Evolutionary conservation across 2,888 invertebrate genomes (phyloP).

Genomic region (Drosophila hamatofila): DNA sequence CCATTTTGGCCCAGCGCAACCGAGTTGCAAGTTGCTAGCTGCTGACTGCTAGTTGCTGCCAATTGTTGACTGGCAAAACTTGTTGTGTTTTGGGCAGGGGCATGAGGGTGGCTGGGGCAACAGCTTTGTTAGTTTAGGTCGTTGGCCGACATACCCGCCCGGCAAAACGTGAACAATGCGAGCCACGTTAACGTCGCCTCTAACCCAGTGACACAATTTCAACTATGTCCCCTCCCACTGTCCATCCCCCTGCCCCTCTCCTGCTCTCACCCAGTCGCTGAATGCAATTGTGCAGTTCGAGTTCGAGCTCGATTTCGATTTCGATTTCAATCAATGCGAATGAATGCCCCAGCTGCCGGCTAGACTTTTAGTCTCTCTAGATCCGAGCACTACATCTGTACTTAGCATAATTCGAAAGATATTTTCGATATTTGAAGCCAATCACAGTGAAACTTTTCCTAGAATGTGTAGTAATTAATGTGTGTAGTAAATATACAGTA

Average conservation of each 20-base stretch:
- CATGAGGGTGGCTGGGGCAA: background rate
- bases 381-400: background rate
- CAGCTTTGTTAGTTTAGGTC: slow-evolving; percentile 19
- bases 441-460: no score
- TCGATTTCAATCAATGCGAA: slow-evolving; percentile 34
- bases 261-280: background rate
- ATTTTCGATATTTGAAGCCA: no score
- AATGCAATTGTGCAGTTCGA: slow-evolving; percentile 32
- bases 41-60: background rate
- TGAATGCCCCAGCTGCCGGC: background rate
- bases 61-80: slow-evolving; percentile 35
- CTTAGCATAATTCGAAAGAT: background rate
- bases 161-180: slow-evolving; percentile 38
- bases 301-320: slow-evolving; percentile 30
- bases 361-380: background rate
- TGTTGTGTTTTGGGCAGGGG: slow-evolving; percentile 25
- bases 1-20: slow-evolving; percentile 63
- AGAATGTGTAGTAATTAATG: no score
- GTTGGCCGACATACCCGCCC: slow-evolving; percentile 18
- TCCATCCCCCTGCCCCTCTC: background rate
- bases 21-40: background rate
- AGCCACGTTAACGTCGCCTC: slow-evolving; percentile 33
- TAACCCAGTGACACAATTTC: slow-evolving; percentile 73
- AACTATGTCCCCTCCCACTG: background rate
- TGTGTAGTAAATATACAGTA: no score